Base-by-base conservation (phyloP, 2,113 vertebrate genomes). In the Rhinolophus ferrumequinum region DNA sequence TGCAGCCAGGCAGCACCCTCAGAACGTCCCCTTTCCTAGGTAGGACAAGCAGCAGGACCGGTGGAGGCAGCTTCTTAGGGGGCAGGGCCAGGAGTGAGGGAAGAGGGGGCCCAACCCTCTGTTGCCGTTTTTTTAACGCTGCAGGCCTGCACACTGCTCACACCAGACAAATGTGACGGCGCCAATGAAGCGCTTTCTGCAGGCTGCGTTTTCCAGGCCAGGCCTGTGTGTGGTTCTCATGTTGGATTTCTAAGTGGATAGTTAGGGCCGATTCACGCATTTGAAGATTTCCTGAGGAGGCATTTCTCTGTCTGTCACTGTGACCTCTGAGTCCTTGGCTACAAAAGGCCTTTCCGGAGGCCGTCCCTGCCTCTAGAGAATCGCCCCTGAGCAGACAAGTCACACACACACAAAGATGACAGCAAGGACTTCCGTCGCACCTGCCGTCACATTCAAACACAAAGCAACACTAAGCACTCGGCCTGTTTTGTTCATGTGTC, bases 1-100 rank as follows among this genome's bases (percentile, higher is more conserved):
- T 2, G 5, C 9, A 0, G 6, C n/a, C 26, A 19, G 54, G 9
- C 18, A 6, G 60, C 33, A 1, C 22, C 1, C 13, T 4, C 6
- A 50, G 21, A 21, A 18, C 18, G 26, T 15, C 3, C 7, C n/a
- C 35, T 24, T 24, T 30, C 4, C 3, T 12, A 5, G 38, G 10
- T 10, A 50, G 47, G 47, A 50, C 47, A 50, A 13, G 9, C 3
- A 4, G 8, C 67, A 41, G 52, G 14, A 44, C 30, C 7, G 16
- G 16, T 0, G 24, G 47, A 26, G 44, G 28, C n/a, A 2, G 4
- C 26, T 28, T 72, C 24, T 15, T 11, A 50, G 10, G 14, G 14
- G 22, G 35, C 12, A 41, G 41, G 54, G 19, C 54, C 35, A 60
- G 22, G 14, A 19, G 38, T 28, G 54, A 41, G 0, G 24, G 56